Conservation (phyloP, 2,888 invertebrate genomes). For the Podabrus alpinus region DNA sequence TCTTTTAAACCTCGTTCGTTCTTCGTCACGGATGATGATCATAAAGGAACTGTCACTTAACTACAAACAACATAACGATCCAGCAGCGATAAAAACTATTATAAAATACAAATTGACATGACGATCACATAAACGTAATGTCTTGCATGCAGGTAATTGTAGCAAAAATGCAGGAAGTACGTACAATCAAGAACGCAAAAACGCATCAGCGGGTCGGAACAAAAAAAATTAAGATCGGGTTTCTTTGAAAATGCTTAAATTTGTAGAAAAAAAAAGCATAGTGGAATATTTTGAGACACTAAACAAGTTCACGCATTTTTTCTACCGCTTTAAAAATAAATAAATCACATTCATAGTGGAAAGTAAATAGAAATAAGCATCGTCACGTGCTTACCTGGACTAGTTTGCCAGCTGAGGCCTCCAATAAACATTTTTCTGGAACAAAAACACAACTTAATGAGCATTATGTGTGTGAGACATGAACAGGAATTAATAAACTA, state of each 20-base stretch:
- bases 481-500: conserved; percentile 26
- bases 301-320: neutral
- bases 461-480: conserved; percentile 8
- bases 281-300: neutral
- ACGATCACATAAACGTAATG: conserved; percentile 17
- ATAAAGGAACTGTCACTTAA: conserved; percentile 36
- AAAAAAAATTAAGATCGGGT: conserved; percentile 26
- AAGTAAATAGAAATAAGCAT: conserved; percentile 9
- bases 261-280: neutral
- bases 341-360: neutral
- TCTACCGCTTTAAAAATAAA: neutral
- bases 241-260: neutral
- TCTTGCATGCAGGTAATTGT: conserved; percentile 42
- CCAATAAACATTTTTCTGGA: conserved; percentile 99
- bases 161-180: conserved; percentile 33
- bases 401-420: conserved; percentile 99
- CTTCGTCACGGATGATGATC: conserved; percentile 33
- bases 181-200: conserved; percentile 40
- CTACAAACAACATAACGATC: conserved; percentile 29
- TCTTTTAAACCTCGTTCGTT: conserved; percentile 35
- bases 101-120: conserved; percentile 42
- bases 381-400: conserved; percentile 81
- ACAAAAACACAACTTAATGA: conserved; percentile 59
- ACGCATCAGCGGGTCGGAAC: conserved; percentile 43
- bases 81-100: conserved; percentile 40